Conservation (phyloP, 2,888 invertebrate genomes). For the Eilema caniola region DNA sequence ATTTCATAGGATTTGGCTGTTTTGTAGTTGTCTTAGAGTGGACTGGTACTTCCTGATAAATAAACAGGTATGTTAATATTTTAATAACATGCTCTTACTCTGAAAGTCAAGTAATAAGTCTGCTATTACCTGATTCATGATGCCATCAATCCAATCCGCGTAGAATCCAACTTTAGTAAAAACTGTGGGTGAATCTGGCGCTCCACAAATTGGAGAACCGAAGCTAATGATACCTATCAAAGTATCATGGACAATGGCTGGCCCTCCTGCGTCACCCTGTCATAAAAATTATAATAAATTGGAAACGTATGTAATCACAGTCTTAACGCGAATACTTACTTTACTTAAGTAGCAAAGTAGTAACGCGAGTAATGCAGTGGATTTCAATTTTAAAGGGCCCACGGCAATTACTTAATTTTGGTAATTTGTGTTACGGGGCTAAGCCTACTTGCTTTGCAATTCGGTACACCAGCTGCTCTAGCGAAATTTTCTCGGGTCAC, state of each 20-base stretch:
- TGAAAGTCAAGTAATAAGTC: neutral
- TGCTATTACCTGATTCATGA: slow-evolving; percentile 13
- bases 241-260: slow-evolving; percentile 28
- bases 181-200: slow-evolving; percentile 39
- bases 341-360: no score
- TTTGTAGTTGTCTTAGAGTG: neutral
- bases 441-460: neutral
- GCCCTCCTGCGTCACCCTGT: slow-evolving; percentile 62
- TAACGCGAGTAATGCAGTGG: neutral
- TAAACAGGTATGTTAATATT: neutral
- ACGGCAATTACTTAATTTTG: neutral
- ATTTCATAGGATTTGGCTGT: neutral
- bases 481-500: neutral
- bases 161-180: slow-evolving; percentile 46
- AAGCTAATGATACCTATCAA: slow-evolving; percentile 43
- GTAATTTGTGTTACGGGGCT: neutral
- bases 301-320: no score
- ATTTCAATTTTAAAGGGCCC: neutral
- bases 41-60: slow-evolving; percentile 14
- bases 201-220: slow-evolving; percentile 39
- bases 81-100: neutral
- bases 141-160: slow-evolving; percentile 29
- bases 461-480: neutral
- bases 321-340: neutral
- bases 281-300: slow-evolving; percentile 10